Base-by-base conservation (phyloP, 2,113 vertebrate genomes). In the Progne subis region DNA sequence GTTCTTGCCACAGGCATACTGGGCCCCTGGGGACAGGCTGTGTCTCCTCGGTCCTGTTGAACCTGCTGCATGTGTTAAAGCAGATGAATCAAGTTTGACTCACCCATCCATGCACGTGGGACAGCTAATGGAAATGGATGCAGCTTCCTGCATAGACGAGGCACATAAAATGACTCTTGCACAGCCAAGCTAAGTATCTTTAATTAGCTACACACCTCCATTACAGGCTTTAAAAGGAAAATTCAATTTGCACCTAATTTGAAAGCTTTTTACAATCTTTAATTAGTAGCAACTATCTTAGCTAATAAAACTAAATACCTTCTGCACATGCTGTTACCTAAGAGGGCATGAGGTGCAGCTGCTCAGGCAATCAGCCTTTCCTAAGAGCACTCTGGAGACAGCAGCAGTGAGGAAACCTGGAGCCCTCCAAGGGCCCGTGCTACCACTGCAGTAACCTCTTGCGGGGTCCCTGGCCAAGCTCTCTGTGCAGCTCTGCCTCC, bases 211-310 rank as follows among this genome's bases (percentile, higher is more conserved):
- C 44, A 72, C n/a, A 88, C 49, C 29, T 91, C 81, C 78, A 43
- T 69, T 28, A 83, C 6, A 56, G 23, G 47, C 82, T 92, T 91
- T 31, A 79, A 89, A 94, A 69, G 31, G 49, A 76, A 84, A 86
- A 84, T 57, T 82, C 69, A 92, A 61, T 95, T 87, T 94, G 26
- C 46, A 65, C 37, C 37, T 85, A 65, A 70, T 53, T 53, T 49
- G 57, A 92, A 87, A 69, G 65, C 19, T 95, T 94, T 88, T 75
- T 65, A 85, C 61, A 46, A 52, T 78, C 39, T 26, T 91, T 95
- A 89, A 95, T 92, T 87, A 95, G 87, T 19, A 91, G 37, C 78
- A 87, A 46, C 89, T 82, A 87, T 65, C 44, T 63, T 18, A 53
- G 41, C 57, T 91, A 95, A 82, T 70, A 76, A 89, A 91, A 78